Evolutionary conservation across 1,140 invertebrate species (phyloP).

Genomic region (Euglossa dilemma): DNA sequence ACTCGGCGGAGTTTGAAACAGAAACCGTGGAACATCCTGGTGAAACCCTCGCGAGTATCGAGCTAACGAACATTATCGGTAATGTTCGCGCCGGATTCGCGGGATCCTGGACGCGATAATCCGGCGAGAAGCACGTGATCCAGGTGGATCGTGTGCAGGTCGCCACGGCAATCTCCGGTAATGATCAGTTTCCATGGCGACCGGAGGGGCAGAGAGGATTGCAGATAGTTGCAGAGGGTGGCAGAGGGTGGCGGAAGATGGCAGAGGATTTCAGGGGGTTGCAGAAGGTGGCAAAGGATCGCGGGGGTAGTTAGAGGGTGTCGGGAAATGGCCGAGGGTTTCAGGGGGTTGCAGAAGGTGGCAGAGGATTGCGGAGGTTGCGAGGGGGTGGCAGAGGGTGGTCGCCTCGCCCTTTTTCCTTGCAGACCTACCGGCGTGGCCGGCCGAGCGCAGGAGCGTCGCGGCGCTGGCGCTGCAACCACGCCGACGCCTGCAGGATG

Average conservation of each 20-base stretch:
- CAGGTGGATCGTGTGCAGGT: conserved; percentile 39
- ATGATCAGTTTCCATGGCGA: conserved; percentile 71
- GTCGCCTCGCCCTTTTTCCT: conserved; percentile 63
- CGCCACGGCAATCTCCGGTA: conserved; percentile 64
- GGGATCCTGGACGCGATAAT: background rate
- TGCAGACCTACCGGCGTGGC: conserved; percentile 42
- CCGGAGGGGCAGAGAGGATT: conserved; percentile 7
- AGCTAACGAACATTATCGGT: background rate
- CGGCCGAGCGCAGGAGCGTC: conserved; percentile 16
- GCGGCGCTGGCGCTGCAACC: conserved; percentile 42
- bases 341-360: too few species aligned
- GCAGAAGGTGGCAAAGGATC: too few species aligned
- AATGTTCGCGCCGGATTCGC: background rate
- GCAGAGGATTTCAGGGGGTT: too few species aligned
- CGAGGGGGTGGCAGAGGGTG: background rate
- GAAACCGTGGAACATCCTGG: background rate
- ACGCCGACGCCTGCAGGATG: conserved; percentile 55
- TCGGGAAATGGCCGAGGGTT: too few species aligned
- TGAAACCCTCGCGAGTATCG: background rate
- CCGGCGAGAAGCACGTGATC: conserved; percentile 23
- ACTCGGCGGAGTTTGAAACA: background rate
- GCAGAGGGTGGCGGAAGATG: too few species aligned
- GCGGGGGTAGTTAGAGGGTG: too few species aligned
- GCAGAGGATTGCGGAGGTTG: background rate
- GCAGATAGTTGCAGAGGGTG: too few species aligned